Base-by-base conservation (phyloP, 2,888 invertebrate genomes). In the Caenorhabditis becei region DNA sequence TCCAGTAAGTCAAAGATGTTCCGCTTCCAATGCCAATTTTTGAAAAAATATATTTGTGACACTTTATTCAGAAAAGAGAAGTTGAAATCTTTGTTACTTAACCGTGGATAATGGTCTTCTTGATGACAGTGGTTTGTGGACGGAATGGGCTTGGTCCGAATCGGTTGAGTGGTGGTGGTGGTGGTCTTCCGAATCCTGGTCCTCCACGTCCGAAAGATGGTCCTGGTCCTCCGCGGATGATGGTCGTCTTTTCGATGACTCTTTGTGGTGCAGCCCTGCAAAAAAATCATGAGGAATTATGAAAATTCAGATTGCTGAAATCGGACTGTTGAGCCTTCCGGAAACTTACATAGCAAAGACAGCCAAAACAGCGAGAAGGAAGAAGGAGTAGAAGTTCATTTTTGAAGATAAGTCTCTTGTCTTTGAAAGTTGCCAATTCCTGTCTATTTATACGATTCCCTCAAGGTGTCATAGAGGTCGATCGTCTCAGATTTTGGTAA, bases 171-270 rank as follows among this genome's bases (percentile, higher is more conserved):
- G 71, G 70, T 41, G 62, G 62, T 56, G 66, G 53, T 66, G 74
- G 65, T 65, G 65, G 65, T 74, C 72, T 56, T 63, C 56, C 66
- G 63, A 77, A 70, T 24, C 63, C 58, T 54, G 62, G 58, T 11
- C 77, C 58, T 58, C 63, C 63, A 35, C 63, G 65, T 54, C 69
- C 69, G 58, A 51, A 47, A 53, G 59, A 51, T 32, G 32, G 32
- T 49, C 66, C 59, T 20, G 44, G 44, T 53, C 80, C 70, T 11
- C 56, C 47, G 7, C 63, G 58, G 47, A 80, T 74, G 61, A 80
- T 65, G 32, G 80, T 80, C 23, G 80, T 80, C 56, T 80, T 80
- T 24, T 75, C 70, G 44, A 80, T 80, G n/a, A 80, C 61, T 61
- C 75, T 32, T 56, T 72, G 79, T 59, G 80, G 80, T n/a, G 67